Evolutionary conservation across 2,797 vertebrate genomes (phyloP), one percentile per base, ranked within the genome.

Genomic region (Loriculus beryllinus): DNA sequence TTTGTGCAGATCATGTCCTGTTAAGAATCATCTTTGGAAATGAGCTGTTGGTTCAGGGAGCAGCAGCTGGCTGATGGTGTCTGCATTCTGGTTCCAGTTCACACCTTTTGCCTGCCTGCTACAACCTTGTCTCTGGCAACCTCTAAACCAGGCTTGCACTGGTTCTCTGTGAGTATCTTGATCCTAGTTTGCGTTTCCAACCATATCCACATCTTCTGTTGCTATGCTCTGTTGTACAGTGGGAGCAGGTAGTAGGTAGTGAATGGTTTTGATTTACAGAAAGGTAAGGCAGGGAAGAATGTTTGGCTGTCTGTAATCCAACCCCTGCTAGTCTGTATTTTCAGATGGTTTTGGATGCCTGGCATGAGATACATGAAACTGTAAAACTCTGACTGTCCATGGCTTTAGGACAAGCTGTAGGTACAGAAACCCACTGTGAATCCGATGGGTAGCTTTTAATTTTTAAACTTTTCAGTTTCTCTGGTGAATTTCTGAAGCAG

Each of bases 381-480:
- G 45, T 35, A 62, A 64, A 77, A 28, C 18, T 67, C 48, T 54
- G 72, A 13, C 10, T 37, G 12, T 16, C 42, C 9, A 3, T 13
- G 23, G 14, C 37, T 64, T 42, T 2, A 31, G 11, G 33, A 43
- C 49, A n/a, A 47, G n/a, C 25, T 33, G 28, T 16, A 35, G n/a
- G 22, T 77, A 23, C 26, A 49, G 54, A 70, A 28, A 25, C 40
- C 2, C 7, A 9, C 33, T 29, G 37, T 25, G 28, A 62, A 37
- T 12, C 54, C 7, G 13, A 3, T 6, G 22, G 10, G 7, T 13
- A 77, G 42, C 4, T 0, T 3, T 40, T 21, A 40, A 39, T 31
- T 4, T 8, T 5, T 14, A 6, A 18, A 31, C 1, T 21, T 22
- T 45, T 9, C 7, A 2, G 0, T 10, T 10, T 43, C 69, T 33